Evolutionary conservation across 2,797 vertebrate species (phyloP).

Genomic region (Phoxinus dragarum): DNA sequence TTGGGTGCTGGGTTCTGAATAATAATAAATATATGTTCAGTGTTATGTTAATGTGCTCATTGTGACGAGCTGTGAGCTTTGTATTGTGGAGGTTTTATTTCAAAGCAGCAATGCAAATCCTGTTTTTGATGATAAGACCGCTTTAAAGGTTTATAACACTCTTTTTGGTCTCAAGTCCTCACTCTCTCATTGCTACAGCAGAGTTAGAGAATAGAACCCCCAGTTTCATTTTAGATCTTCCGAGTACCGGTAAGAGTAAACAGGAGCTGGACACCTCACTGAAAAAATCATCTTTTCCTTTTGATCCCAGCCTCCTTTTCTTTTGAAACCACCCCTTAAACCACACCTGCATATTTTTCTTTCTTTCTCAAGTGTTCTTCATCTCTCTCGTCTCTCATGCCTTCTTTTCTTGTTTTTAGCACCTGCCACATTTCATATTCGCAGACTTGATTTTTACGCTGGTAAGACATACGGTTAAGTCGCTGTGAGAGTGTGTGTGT

Average conservation of each 20-base stretch:
- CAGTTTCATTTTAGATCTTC: constrained; percentile 15
- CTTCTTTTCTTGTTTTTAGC: constrained; percentile 67
- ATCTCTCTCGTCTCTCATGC: constrained; percentile 17
- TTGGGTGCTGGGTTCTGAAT: neutral
- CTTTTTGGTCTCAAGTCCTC: constrained; percentile 11
- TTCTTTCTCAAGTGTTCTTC: constrained; percentile 35
- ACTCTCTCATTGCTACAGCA: neutral
- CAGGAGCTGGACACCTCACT: constrained; percentile 4
- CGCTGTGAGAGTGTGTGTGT: constrained; percentile 26
- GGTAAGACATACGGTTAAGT: constrained; percentile 69
- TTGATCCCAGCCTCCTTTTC: constrained; percentile 6
- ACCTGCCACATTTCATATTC: constrained; percentile 73
- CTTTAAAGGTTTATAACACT: constrained; percentile 6
- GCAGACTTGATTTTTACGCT: constrained; percentile 72
- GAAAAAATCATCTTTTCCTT: neutral
- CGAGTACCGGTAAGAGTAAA: neutral
- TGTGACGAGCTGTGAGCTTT: neutral
- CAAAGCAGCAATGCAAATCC: neutral
- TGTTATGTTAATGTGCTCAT: neutral
- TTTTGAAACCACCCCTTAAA: constrained; percentile 15
- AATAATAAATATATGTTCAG: neutral
- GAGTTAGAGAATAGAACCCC: constrained; percentile 28
- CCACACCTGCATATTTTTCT: constrained; percentile 34
- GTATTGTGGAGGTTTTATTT: neutral
- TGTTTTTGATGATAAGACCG: neutral